phyloP scores from a whole-genome alignment of 2,888 invertebrate species.

The Callosobruchus maculatus region DNA sequence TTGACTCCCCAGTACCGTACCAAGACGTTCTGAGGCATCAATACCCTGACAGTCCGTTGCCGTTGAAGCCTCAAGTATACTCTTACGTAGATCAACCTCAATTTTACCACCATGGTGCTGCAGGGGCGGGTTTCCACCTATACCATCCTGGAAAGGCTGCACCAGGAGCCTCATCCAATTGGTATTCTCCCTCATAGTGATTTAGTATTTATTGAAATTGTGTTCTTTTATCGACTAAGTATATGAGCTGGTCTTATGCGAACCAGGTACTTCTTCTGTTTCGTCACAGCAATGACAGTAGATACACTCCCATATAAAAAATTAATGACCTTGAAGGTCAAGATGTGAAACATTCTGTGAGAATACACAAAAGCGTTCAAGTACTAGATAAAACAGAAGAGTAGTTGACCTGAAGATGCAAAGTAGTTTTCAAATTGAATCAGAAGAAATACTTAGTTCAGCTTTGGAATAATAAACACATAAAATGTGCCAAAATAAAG shows the following conservation, averaged over 20 bases:
- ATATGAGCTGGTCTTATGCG: neutral
- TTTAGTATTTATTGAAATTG: neutral
- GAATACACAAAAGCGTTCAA: no score
- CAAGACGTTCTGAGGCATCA: conserved; percentile 57
- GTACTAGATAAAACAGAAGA: no score
- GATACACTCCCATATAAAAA: neutral
- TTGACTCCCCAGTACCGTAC: conserved; percentile 48
- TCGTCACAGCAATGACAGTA: neutral
- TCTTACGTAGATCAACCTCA: conserved; percentile 77
- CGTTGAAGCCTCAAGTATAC: conserved; percentile 88
- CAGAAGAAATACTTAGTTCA: neutral
- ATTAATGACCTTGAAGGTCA: neutral
- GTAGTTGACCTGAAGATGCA: neutral
- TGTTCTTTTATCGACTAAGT: neutral
- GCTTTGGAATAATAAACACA: neutral
- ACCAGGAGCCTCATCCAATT: conserved; percentile 45
- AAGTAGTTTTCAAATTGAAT: neutral
- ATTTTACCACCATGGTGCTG: conserved; percentile 70
- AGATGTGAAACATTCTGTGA: no score
- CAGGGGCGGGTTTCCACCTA: conserved; percentile 71
- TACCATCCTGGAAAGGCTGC: conserved; percentile 74
- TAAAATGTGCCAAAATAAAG: neutral
- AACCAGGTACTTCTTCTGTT: neutral
- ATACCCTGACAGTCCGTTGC: conserved; percentile 67
- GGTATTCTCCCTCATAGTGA: conserved; percentile 51